phyloP scores from a whole-genome alignment of 2,797 vertebrate species.

The Leptodactylus fallax region DNA sequence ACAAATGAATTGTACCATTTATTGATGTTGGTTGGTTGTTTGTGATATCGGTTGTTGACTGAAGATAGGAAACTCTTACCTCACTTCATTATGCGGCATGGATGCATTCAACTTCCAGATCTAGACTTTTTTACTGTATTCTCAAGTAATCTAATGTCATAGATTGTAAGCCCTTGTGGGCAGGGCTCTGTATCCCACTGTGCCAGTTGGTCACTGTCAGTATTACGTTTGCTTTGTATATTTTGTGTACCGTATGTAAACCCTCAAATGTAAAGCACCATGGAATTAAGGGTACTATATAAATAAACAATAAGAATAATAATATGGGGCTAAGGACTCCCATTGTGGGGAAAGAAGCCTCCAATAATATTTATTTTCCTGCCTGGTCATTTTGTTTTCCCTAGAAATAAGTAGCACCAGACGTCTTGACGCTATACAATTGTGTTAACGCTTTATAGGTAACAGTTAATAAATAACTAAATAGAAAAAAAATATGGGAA shows the following conservation, averaged over 20 bases:
- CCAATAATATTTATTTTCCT: background rate
- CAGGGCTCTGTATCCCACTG: too few relatives aligned
- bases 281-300: too few relatives aligned
- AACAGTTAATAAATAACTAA: constrained; percentile 2
- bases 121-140: background rate
- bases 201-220: too few relatives aligned
- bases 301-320: too few relatives aligned
- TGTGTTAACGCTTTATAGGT: background rate
- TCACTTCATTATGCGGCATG: too few relatives aligned
- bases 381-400: background rate
- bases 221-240: too few relatives aligned
- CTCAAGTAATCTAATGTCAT: background rate
- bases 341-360: background rate
- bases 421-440: background rate
- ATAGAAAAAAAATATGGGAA: background rate
- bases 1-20: background rate
- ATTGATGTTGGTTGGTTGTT: background rate
- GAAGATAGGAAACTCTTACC: background rate
- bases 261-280: too few relatives aligned
- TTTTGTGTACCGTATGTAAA: too few relatives aligned
- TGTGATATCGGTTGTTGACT: background rate
- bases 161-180: too few relatives aligned
- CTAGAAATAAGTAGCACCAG: constrained; percentile 19
- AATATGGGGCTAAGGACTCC: background rate
- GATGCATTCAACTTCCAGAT: too few relatives aligned